Evolutionary conservation across 2,797 vertebrate species (phyloP).

Genomic region (Lacerta viridis): DNA sequence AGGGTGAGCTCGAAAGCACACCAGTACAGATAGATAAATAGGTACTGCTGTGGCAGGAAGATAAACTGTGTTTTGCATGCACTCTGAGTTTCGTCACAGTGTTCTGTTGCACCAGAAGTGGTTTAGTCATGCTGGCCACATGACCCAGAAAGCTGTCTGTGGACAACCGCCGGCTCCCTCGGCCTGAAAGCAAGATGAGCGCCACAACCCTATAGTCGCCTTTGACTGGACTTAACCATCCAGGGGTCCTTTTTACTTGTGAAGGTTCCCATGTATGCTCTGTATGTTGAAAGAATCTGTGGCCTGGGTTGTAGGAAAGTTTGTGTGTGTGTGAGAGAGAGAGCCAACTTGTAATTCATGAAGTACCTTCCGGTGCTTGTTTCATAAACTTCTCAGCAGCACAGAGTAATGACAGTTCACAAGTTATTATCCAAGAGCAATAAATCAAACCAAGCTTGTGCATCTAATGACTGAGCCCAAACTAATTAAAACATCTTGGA

Average conservation of each 20-base stretch:
- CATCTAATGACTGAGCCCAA: conserved; percentile 16
- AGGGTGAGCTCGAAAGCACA: too few species aligned
- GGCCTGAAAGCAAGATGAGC: too few species aligned
- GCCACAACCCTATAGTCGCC: too few species aligned
- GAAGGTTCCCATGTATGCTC: too few species aligned
- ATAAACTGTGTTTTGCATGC: too few species aligned
- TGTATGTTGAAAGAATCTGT: not conserved
- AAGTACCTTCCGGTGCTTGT: conserved; percentile 4
- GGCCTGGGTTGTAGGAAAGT: not conserved
- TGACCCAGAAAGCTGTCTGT: too few species aligned
- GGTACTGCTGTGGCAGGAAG: too few species aligned
- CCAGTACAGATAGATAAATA: too few species aligned
- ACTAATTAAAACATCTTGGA: conserved; percentile 33
- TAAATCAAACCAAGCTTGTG: conserved; percentile 33
- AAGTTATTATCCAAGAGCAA: conserved; percentile 35
- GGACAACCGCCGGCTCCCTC: too few species aligned
- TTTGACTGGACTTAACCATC: not conserved
- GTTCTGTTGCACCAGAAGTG: too few species aligned
- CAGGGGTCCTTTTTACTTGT: not conserved
- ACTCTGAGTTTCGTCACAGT: too few species aligned
- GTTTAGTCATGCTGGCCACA: too few species aligned
- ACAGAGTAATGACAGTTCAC: conserved; percentile 29
- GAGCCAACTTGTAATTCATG: conserved; percentile 6
- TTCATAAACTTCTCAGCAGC: conserved; percentile 26
- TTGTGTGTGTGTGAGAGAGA: not conserved